Evolutionary conservation across 2,113 vertebrate species (phyloP).

Genomic region (Platysteira castanea): DNA sequence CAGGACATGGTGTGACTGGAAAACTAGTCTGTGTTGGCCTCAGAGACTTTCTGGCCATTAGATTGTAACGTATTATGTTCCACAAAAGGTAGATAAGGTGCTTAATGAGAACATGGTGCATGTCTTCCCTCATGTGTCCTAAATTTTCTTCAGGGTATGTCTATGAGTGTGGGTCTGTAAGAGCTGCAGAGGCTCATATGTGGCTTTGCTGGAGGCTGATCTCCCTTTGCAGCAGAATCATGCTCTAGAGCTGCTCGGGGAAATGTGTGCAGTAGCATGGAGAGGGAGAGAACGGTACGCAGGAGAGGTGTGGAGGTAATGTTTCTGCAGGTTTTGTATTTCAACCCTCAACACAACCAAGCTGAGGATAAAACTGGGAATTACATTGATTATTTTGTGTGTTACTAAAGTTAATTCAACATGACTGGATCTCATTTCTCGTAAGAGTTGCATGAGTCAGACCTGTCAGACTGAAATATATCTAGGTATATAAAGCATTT

Average conservation of each 20-base stretch:
- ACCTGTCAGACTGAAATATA: neutral
- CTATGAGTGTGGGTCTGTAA: neutral
- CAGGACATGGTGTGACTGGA: neutral
- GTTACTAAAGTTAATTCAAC: neutral
- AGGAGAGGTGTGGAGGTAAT: neutral
- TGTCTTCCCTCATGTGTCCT: neutral
- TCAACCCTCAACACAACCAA: neutral
- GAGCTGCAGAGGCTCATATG: neutral
- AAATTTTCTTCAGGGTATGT: neutral
- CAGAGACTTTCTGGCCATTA: neutral
- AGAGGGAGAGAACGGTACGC: neutral
- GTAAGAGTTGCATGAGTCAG: neutral
- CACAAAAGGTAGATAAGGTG: neutral
- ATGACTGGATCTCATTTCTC: neutral
- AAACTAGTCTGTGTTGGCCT: neutral
- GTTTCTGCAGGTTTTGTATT: neutral
- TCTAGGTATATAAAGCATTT: neutral
- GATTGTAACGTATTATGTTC: accelerated
- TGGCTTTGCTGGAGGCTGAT: neutral
- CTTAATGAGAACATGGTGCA: neutral
- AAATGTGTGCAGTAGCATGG: neutral
- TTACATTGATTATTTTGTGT: neutral
- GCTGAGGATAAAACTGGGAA: neutral
- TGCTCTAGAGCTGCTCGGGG: neutral
- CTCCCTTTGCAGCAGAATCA: neutral